phyloP scores from a whole-genome alignment of 2,797 vertebrate genomes.

The Sebastes itinus region DNA sequence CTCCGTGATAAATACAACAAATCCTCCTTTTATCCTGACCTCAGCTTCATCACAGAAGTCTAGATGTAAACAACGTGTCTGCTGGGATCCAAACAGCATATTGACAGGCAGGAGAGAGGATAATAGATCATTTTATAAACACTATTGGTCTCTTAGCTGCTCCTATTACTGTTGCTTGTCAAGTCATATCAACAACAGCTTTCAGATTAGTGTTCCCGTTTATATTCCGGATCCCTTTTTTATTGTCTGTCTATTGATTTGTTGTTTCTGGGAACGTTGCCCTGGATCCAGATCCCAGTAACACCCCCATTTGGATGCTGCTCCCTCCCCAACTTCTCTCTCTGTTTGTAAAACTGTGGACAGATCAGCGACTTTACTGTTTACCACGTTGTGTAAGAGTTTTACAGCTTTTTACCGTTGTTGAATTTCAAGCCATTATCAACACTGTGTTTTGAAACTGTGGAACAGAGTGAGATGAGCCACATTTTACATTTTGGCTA shows the following conservation, averaged over 20 bases:
- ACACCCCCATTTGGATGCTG: not conserved
- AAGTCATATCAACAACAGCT: not conserved
- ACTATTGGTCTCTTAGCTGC: not conserved
- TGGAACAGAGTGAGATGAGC: not conserved
- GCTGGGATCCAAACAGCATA: not conserved
- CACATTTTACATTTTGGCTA: not conserved
- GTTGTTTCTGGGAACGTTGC: conserved; percentile 23
- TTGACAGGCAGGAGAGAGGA: not conserved
- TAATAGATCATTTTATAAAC: not conserved
- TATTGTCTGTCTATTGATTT: not conserved
- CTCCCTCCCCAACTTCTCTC: not conserved
- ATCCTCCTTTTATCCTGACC: not conserved
- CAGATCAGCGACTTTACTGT: not conserved
- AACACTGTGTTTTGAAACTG: not conserved
- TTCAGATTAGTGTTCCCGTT: not conserved
- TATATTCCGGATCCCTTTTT: not conserved
- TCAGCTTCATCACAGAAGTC: not conserved
- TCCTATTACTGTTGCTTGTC: not conserved
- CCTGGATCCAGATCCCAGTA: not conserved
- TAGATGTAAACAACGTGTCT: not conserved
- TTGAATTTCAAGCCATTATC: too few species aligned
- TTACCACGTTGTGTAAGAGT: not conserved
- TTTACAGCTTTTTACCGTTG: not conserved
- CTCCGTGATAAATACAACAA: not conserved
- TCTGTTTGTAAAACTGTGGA: not conserved